Conservation (phyloP, 2,888 invertebrate species). For the Lumbricus terrestris region DNA sequence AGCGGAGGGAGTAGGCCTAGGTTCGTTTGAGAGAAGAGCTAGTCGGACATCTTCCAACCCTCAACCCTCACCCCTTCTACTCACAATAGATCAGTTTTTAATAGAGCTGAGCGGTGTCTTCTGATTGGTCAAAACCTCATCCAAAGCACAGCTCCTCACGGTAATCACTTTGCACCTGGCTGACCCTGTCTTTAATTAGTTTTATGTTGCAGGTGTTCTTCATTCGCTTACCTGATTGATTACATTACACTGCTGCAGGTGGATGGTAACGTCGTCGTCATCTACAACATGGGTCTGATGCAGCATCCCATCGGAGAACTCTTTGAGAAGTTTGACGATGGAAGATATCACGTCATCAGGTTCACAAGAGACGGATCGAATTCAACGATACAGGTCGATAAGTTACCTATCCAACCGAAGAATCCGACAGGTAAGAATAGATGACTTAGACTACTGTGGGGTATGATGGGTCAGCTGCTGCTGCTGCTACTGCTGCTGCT, state of each 20-base stretch:
- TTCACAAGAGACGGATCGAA: conserved; percentile 86
- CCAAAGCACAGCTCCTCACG: background rate
- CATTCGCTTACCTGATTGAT: too few relatives aligned
- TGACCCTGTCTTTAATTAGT: background rate
- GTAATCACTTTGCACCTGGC: background rate
- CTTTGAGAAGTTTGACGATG: conserved; percentile 76
- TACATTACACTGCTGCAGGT: conserved; percentile 71
- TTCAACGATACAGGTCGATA: conserved; percentile 86
- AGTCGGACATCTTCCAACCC: too few relatives aligned
- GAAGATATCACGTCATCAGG: conserved; percentile 86
- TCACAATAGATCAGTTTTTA: background rate
- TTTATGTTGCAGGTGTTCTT: too few relatives aligned
- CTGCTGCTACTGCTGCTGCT: too few relatives aligned
- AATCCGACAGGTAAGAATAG: conserved; percentile 84
- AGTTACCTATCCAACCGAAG: conserved; percentile 72
- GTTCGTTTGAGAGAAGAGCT: too few relatives aligned
- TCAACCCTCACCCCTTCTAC: too few relatives aligned
- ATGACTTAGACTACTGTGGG: too few relatives aligned
- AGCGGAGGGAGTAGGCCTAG: too few relatives aligned
- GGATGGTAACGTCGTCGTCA: conserved; percentile 86
- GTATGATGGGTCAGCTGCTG: too few relatives aligned
- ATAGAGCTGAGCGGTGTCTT: background rate
- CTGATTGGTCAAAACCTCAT: background rate
- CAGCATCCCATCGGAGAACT: conserved; percentile 79
- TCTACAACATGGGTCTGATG: conserved; percentile 89